Percentiles rank a stretch among this genome's conserved stretches.
Evolutionary conservation across 2,888 invertebrate genomes (phyloP).

Genomic region (Phengaris alcon): DNA sequence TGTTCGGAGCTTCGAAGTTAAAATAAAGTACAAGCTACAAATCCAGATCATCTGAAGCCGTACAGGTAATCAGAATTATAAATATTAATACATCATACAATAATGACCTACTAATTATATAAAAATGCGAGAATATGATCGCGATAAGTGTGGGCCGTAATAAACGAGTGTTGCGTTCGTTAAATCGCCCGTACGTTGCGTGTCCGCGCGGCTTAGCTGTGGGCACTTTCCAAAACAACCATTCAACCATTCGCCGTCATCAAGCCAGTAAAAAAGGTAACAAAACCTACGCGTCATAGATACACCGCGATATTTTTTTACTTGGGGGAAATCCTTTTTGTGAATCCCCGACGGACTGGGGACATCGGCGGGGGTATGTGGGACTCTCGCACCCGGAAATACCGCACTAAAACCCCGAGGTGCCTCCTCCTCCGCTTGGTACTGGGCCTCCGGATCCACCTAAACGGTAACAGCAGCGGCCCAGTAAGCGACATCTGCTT

Average conservation of each 20-base stretch:
- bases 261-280: neutral
- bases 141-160: slow-evolving; percentile 23
- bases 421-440: no score
- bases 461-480: no score
- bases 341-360: no score
- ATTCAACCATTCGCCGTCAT: slow-evolving; percentile 15
- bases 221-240: slow-evolving; percentile 15
- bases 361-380: no score
- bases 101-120: slow-evolving; percentile 3
- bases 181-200: slow-evolving; percentile 15
- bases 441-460: no score
- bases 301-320: no score
- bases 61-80: neutral
- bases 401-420: no score
- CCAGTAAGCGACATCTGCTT: no score
- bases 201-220: slow-evolving; percentile 14
- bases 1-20: neutral
- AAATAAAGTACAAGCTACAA: neutral
- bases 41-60: neutral
- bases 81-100: slow-evolving; percentile 4
- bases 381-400: no score
- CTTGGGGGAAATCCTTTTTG: no score
- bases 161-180: slow-evolving; percentile 8
- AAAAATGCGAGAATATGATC: slow-evolving; percentile 7
- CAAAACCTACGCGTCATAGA: neutral